Evolutionary conservation across 2,888 invertebrate genomes (phyloP), one percentile per base, ranked within the genome.

Genomic region (Campaea margaritaria): DNA sequence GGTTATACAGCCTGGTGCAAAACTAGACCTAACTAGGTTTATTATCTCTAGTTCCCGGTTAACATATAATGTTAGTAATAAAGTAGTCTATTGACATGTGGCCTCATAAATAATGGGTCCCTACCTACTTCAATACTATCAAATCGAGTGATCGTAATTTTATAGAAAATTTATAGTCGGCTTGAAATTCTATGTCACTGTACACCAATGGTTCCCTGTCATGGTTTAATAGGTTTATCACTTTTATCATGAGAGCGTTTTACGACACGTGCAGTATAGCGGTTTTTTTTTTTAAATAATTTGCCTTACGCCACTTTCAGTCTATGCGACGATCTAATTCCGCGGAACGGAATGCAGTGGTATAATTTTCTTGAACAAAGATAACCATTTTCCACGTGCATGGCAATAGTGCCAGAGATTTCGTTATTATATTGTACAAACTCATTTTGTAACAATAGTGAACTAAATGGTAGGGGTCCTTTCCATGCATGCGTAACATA

Each of bases 181-280:
- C 65, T 68, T 64, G 62, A 62, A 67, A 72, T 66, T 64, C 56
- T 46, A 54, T 61, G 46, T 47, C 49, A 51, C 47, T 34, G 42
- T 34, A 42, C 21, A 12, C 8, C 3, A 38, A 54, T 51, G 58
- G 55, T 64, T 53, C 62, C 55, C 48, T 62, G 64, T 58, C 62
- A 55, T 39, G 48, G 46, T 45, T 48, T 55, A 62, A 63, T 58
- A 46, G 38, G 51, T 58, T 68, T 67, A 67, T 51, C 52, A 66
- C 52, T 62, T 67, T 67, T 66, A 69, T 68, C 64, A 70, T 67
- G 52, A 48, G 50, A 61, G 45, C 56, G 49, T 58, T 67, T 65
- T 67, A 67, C 59, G 57, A 63, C 48, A 58, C 60, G 63, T 48
- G 62, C 63, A 44, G 62, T 52, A 63, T 58, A 60, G 57, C 54